Base-by-base conservation (phyloP, 2,113 vertebrate genomes). In the Chloebia gouldiae region DNA sequence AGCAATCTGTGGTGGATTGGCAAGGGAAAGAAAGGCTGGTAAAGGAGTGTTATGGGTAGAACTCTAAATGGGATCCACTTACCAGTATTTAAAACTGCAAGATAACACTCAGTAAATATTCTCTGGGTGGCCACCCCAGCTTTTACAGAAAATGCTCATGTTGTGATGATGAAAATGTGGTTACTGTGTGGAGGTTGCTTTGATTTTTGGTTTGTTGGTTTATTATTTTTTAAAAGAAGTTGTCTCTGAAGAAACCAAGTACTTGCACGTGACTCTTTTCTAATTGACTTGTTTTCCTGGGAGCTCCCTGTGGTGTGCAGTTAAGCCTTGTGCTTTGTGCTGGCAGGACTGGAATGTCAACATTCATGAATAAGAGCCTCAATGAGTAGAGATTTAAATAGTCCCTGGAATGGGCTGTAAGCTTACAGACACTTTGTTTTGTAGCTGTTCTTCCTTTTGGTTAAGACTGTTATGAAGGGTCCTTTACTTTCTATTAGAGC, bases 281-380 rank as follows among this genome's bases (percentile, higher is more conserved):
- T 95, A 86, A 95, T 93, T 88, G 92, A 80, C 70, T 96, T 96
- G 95, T 95, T 92, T 97, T 93, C 87, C 51, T 57, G 70, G 68
- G 75, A 94, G 86, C 90, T 95, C 93, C 90, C 94, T 63, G 89
- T 56, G 94, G 94, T 85, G 87, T 73, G 93, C 68, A 60, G 86
- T 61, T 97, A 91, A 96, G 81, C 93, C 75, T 37, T 59, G 50
- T 51, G 82, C 92, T 94, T 96, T 91, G 80, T 94, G 87, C 92
- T 92, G 68, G 23, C 2, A 1, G 76, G 86, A 77, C 64, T 93
- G 93, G 82, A 94, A 96, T 94, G 94, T 96, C 94, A 96, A 69
- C 80, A 72, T 90, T 87, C 53, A 85, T 51, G 80, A 95, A 81
- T 93, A 95, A 93, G 86, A 80, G 88, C 50, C 54, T 91, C 59